Conservation (phyloP, 2,797 vertebrate species). For the Mallotus villosus region DNA sequence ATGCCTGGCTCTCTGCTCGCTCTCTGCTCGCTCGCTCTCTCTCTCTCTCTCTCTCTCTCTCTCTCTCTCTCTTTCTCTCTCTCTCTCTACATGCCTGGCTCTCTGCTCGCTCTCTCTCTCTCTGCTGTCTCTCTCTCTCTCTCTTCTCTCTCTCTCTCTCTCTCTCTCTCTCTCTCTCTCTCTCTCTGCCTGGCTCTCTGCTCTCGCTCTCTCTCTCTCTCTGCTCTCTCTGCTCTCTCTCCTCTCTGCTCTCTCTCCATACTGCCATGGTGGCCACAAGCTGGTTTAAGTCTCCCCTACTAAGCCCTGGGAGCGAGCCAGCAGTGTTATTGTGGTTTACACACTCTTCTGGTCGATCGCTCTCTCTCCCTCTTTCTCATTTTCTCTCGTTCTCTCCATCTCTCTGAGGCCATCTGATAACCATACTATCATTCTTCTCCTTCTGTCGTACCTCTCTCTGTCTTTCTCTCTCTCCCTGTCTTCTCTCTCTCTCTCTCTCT, state of each 20-base stretch:
- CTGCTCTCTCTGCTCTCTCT: not conserved
- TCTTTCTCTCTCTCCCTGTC: not conserved
- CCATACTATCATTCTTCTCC: not conserved
- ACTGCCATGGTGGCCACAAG: too few relatives aligned
- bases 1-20: not conserved
- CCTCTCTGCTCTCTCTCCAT: not conserved
- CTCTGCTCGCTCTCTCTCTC: not conserved
- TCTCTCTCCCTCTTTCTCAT: not conserved
- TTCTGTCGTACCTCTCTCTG: not conserved
- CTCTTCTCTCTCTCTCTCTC: not conserved
- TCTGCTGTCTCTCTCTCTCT: not conserved
- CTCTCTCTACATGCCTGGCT: too few relatives aligned
- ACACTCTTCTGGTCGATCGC: not conserved
- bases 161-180: not conserved
- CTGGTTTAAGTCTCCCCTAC: too few relatives aligned
- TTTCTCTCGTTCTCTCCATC: not conserved
- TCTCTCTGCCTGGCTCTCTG: too few relatives aligned
- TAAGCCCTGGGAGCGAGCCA: too few relatives aligned
- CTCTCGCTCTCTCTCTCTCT: not conserved
- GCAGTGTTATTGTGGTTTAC: too few relatives aligned
- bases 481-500: not conserved
- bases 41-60: conserved; percentile 2
- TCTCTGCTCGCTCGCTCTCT: too few relatives aligned
- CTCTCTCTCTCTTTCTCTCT: not conserved
- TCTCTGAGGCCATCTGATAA: not conserved